Evolutionary conservation across 2,113 vertebrate species (phyloP), one percentile per base, ranked within the genome.

Genomic region (Solea senegalensis): DNA sequence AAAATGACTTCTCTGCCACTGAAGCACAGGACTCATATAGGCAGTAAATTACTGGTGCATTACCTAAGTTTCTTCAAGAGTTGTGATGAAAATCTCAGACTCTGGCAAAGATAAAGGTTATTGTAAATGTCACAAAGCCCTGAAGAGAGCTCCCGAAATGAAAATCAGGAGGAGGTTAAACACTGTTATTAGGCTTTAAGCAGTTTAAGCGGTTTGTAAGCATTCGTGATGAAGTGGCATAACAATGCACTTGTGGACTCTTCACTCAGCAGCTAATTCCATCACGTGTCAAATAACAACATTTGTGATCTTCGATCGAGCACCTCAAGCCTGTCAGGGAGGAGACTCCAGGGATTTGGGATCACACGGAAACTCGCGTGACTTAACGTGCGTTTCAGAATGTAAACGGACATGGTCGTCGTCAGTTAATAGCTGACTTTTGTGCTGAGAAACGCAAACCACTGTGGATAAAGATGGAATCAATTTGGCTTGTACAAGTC

Each of bases 41-140:
- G 46, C 40, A 60, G 65, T 82, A 73, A 72, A 78, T 78, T 59
- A 75, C 53, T 51, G 21, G 28, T 76, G 10, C 12, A 39, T 40
- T 58, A 52, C 8, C 45, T 14, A 11, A 13, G 9, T 52, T 52
- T 52, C 51, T 8, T 26, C 7, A 59, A 44, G 40, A 16, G 34
- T n/a, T 10, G 8, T 56, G 54, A 56, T 27, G 13, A n/a, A 56
- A 56, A 12, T 44, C 10, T 44, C 7, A 59, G 57, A 16, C 9
- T 28, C 55, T 9, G 7, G 14, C n/a, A 34, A 41, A 21, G 14
- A 48, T 58, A 16, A 58, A 41, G 16, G 39, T 10, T 40, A 57
- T n/a, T 7, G 7, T 14, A 8, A 8, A n/a, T 14, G 49, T 8
- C 14, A 8, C 49, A 15, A n/a, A n/a, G 49, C 45, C 45, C 45